Evolutionary conservation across 2,797 vertebrate genomes (phyloP).

Genomic region (Premnoplex brunnescens): DNA sequence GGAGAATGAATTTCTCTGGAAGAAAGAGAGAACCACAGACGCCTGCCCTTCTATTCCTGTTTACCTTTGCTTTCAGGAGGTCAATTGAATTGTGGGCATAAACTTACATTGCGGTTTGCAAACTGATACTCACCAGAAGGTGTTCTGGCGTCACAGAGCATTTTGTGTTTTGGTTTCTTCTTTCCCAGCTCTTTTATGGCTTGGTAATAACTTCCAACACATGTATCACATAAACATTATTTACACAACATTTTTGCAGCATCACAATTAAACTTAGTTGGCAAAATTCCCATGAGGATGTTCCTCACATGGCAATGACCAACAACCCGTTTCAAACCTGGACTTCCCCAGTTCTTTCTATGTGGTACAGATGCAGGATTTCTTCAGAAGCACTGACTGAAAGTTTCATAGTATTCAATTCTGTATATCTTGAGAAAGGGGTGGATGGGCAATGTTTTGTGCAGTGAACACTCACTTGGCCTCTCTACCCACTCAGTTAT

Average conservation of each 20-base stretch:
- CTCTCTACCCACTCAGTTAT: not conserved
- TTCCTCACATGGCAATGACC: not conserved
- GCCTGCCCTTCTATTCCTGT: conserved; percentile 35
- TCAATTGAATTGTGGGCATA: conserved; percentile 57
- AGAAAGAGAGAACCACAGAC: not conserved
- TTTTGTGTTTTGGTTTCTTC: conserved; percentile 32
- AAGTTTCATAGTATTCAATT: not conserved
- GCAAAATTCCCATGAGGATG: not conserved
- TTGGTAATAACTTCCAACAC: conserved; percentile 35
- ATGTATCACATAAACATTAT: conserved; percentile 1
- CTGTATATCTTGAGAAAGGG: not conserved
- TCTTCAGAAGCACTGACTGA: not conserved
- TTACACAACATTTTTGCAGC: not conserved
- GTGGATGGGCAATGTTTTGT: accelerated
- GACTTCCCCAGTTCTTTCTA: not conserved
- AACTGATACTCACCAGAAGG: conserved; percentile 57
- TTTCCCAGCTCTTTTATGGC: conserved; percentile 7
- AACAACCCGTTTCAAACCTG: not conserved
- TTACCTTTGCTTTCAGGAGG: conserved; percentile 62
- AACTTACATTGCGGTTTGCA: conserved; percentile 47
- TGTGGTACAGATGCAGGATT: not conserved
- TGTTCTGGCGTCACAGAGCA: conserved; percentile 36
- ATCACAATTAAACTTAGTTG: not conserved
- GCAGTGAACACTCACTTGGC: not conserved
- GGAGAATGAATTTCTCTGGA: conserved; percentile 12